phyloP scores from a whole-genome alignment of 2,888 invertebrate species.

The Cephus spinipes region DNA sequence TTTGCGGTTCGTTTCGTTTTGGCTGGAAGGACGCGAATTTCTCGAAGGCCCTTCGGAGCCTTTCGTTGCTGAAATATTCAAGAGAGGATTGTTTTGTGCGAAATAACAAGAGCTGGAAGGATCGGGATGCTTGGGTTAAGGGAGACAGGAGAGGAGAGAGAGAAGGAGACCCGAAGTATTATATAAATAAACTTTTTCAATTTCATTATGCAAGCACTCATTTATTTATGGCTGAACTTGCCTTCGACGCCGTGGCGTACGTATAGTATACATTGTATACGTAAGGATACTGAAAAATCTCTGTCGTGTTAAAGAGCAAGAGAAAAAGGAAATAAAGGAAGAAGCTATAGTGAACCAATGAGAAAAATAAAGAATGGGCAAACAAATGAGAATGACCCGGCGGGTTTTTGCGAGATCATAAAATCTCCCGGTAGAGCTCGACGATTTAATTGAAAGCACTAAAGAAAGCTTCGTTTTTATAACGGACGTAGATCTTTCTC shows the following conservation, averaged over 20 bases:
- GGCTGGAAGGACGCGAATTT: background rate
- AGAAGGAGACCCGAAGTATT: background rate
- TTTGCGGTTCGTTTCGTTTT: background rate
- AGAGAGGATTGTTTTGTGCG: background rate
- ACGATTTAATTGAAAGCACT: conserved; percentile 16
- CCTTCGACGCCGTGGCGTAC: background rate
- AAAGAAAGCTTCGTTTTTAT: conserved; percentile 1
- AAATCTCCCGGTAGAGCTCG: conserved; percentile 3
- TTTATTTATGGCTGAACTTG: background rate
- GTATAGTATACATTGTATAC: no score
- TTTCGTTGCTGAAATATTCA: background rate
- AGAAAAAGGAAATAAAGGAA: background rate
- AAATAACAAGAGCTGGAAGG: background rate
- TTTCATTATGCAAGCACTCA: background rate
- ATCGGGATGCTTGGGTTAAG: background rate
- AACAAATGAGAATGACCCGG: background rate
- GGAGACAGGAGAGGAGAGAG: background rate
- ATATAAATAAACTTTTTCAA: background rate
- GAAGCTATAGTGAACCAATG: background rate
- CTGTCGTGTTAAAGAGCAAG: background rate
- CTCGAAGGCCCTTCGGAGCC: background rate
- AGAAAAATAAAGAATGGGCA: background rate
- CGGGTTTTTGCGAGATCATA: conserved; percentile 8
- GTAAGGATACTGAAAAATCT: background rate
- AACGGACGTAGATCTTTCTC: background rate